A percentile compares a stretch with the other conserved stretches of the same genome.
Conservation (phyloP, 2,888 invertebrate species). For the Octodonta nipae region DNA sequence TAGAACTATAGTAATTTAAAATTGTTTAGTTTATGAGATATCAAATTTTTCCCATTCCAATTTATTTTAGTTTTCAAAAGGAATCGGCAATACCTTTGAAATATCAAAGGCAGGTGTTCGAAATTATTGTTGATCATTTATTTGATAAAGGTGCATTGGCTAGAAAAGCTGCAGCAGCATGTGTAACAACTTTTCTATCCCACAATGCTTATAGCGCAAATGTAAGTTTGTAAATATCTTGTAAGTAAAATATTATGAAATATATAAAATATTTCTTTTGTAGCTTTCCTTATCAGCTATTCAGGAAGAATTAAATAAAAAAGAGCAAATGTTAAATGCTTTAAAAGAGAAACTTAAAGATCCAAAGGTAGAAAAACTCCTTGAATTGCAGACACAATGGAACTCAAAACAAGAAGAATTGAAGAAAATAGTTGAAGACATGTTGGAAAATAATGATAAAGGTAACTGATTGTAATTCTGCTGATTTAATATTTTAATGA, state of each 20-base stretch:
- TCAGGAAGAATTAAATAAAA: constrained; percentile 45
- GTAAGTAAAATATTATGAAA: constrained; percentile 1
- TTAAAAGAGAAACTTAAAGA: constrained; percentile 45
- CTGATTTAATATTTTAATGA: too few relatives aligned
- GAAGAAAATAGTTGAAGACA: constrained; percentile 37
- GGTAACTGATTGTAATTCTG: too few relatives aligned
- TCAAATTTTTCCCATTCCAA: too few relatives aligned
- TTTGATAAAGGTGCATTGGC: constrained; percentile 74
- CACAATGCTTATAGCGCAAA: constrained; percentile 76
- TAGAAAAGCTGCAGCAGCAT: constrained; percentile 68
- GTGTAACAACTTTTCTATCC: constrained; percentile 65
- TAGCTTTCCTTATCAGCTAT: constrained; percentile 36
- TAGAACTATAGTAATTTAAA: too few relatives aligned
- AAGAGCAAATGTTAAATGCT: constrained; percentile 28
- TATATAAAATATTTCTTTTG: constrained; percentile 14
- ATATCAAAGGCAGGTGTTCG: constrained; percentile 53
- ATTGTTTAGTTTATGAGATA: too few relatives aligned
- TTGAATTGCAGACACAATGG: constrained; percentile 38
- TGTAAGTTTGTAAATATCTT: constrained; percentile 36
- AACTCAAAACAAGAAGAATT: constrained; percentile 41
- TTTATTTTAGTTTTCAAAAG: constrained; percentile 66
- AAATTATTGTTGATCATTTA: constrained; percentile 55
- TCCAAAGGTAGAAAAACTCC: constrained; percentile 38
- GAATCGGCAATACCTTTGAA: constrained; percentile 66
- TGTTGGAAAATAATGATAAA: constrained; percentile 14